Percentiles rank a stretch among this genome's conserved stretches.
phyloP scores from a whole-genome alignment of 2,113 vertebrate species.

The Crotalus helleri region DNA sequence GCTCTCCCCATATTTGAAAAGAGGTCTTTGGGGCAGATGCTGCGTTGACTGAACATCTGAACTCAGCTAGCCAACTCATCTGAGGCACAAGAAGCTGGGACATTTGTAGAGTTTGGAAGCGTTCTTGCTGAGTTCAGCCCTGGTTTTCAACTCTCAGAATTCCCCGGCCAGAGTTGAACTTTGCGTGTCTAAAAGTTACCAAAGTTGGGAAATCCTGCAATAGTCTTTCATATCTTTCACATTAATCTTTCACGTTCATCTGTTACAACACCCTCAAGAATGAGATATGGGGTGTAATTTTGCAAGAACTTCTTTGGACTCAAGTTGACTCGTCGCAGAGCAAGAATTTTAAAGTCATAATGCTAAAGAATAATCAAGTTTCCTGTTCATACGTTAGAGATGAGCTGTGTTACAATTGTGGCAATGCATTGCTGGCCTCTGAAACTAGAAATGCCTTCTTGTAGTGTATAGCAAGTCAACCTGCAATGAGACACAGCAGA shows the following conservation, averaged over 20 bases:
- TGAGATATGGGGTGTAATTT: slow-evolving; percentile 18
- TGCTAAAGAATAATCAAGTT: not conserved
- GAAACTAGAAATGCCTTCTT: not conserved
- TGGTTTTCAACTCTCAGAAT: not conserved
- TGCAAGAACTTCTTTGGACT: slow-evolving; percentile 17
- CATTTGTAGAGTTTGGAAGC: not conserved
- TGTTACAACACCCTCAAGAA: not conserved
- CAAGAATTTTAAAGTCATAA: not conserved
- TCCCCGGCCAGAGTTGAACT: not conserved
- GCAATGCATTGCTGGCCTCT: not conserved
- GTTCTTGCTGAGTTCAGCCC: not conserved
- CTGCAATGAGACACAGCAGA: not conserved
- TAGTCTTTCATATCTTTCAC: not conserved
- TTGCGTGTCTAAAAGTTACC: too few species aligned
- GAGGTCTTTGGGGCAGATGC: not conserved
- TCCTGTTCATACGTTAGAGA: not conserved
- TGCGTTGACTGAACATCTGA: not conserved
- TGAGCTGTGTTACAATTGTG: not conserved
- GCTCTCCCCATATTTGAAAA: not conserved
- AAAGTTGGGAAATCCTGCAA: not conserved
- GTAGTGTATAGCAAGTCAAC: too few species aligned
- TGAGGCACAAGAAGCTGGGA: not conserved
- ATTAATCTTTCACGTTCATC: fast-evolving
- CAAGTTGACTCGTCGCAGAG: not conserved
- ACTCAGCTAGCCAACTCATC: not conserved